A percentile compares a stretch with the other conserved stretches of the same genome.
These are phyloP conservation scores for Spisula subtruncata DNA, from an alignment of 2,888 invertebrate species.

Conservation along the genomic window DNA sequence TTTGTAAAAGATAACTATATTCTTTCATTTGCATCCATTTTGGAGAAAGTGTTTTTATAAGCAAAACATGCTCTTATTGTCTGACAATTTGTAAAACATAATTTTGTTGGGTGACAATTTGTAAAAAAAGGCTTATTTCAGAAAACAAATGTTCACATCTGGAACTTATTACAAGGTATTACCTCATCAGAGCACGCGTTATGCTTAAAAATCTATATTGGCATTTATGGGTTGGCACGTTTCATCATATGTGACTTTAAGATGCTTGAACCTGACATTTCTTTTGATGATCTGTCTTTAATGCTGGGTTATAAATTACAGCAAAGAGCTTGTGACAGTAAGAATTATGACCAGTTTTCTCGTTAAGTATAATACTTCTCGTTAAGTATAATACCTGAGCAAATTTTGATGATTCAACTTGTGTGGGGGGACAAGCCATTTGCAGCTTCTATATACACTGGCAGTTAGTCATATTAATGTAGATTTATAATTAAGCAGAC, in stretches of 20 bases:
- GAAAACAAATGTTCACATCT: too few species aligned
- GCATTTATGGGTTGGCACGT: not conserved
- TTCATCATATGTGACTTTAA: not conserved
- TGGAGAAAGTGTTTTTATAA: too few species aligned
- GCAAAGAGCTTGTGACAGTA: not conserved
- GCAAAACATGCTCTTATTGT: too few species aligned
- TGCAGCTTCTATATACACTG: not conserved
- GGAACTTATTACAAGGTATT: not conserved
- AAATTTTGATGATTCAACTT: not conserved
- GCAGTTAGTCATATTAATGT: not conserved
- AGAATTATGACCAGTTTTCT: not conserved
- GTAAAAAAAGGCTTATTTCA: too few species aligned
- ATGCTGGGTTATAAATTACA: constrained; percentile 10
- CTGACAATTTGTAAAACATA: too few species aligned
- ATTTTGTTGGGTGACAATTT: too few species aligned
- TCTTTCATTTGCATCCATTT: too few species aligned
- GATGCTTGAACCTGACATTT: not conserved
- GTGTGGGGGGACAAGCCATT: not conserved
- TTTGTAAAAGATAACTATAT: too few species aligned
- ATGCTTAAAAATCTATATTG: not conserved
- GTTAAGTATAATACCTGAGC: not conserved
- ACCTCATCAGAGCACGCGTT: not conserved
- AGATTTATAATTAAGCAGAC: constrained; percentile 1
- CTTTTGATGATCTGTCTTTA: not conserved
- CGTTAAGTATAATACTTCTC: not conserved